Conservation (phyloP, 1,140 invertebrate species). For the Drosophila ironensis region DNA sequence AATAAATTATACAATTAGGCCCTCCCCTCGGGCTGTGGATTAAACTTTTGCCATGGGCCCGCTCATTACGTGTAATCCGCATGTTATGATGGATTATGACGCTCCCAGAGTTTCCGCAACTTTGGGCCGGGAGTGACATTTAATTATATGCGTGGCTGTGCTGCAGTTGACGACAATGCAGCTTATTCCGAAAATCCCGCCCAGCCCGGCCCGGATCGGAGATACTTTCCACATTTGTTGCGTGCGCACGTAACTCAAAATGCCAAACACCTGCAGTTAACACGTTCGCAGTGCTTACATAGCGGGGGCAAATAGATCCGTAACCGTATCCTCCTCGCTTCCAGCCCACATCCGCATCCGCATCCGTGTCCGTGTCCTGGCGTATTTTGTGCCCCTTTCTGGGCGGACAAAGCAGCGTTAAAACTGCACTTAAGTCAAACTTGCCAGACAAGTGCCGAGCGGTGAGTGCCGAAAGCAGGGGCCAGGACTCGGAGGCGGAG, state of each 20-base stretch:
- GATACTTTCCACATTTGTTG: constrained; percentile 57
- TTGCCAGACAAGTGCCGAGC: constrained; percentile 68
- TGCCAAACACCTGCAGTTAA: constrained; percentile 78
- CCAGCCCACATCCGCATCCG: constrained; percentile 15
- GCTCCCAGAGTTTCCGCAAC: constrained; percentile 36
- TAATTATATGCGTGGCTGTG: constrained; percentile 63
- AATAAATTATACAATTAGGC: background rate
- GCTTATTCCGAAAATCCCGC: background rate
- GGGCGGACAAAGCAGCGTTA: constrained; percentile 59
- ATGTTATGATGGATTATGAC: constrained; percentile 39
- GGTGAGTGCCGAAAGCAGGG: background rate
- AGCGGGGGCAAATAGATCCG: constrained; percentile 45
- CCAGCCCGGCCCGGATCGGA: background rate
- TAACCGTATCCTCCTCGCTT: constrained; percentile 12
- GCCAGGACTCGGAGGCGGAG: background rate
- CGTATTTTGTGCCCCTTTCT: constrained; percentile 11
- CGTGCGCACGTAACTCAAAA: constrained; percentile 74
- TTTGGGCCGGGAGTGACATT: constrained; percentile 44
- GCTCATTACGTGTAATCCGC: constrained; percentile 13
- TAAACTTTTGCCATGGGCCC: background rate
- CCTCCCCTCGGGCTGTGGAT: background rate
- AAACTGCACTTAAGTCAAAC: constrained; percentile 79
- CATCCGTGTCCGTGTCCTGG: constrained; percentile 18
- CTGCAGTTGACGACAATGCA: background rate
- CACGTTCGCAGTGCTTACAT: constrained; percentile 64